phyloP scores from a whole-genome alignment of 2,888 invertebrate genomes.

The Leuctra nigra region DNA sequence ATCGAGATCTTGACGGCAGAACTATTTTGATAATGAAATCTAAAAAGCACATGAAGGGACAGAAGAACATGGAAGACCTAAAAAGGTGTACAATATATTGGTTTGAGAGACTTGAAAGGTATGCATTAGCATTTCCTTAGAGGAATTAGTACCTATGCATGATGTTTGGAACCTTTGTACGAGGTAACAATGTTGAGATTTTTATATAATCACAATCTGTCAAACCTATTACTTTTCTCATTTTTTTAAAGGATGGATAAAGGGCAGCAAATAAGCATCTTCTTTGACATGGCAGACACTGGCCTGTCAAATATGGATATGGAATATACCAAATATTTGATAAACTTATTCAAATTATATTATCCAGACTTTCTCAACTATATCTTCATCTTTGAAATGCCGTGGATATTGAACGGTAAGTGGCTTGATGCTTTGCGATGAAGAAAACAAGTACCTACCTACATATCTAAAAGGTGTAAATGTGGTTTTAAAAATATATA shows the following conservation, averaged over 20 bases:
- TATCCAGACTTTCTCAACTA: constrained; percentile 85
- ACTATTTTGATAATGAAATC: constrained; percentile 71
- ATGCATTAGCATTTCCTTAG: constrained; percentile 25
- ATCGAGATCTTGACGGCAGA: constrained; percentile 74
- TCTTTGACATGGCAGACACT: constrained; percentile 87
- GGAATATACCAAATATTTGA: constrained; percentile 83
- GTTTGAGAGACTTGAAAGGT: constrained; percentile 72
- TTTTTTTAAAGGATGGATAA: constrained; percentile 54
- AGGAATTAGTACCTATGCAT: background rate
- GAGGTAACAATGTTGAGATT: background rate
- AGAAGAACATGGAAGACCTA: constrained; percentile 64
- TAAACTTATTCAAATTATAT: constrained; percentile 78
- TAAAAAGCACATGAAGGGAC: constrained; percentile 72
- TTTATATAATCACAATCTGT: background rate
- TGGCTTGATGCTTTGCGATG: too few relatives aligned
- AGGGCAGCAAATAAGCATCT: constrained; percentile 69
- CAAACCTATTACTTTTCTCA: background rate
- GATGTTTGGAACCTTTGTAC: background rate
- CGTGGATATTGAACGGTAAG: constrained; percentile 83
- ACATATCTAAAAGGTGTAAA: background rate
- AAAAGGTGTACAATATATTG: constrained; percentile 79
- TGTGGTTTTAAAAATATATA: background rate
- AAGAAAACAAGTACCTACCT: too few relatives aligned
- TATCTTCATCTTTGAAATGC: constrained; percentile 88
- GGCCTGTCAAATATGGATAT: constrained; percentile 85